These are phyloP conservation scores for Parelbella ahira DNA, from an alignment of 2,888 invertebrate genomes.

Conservation along the genomic window DNA sequence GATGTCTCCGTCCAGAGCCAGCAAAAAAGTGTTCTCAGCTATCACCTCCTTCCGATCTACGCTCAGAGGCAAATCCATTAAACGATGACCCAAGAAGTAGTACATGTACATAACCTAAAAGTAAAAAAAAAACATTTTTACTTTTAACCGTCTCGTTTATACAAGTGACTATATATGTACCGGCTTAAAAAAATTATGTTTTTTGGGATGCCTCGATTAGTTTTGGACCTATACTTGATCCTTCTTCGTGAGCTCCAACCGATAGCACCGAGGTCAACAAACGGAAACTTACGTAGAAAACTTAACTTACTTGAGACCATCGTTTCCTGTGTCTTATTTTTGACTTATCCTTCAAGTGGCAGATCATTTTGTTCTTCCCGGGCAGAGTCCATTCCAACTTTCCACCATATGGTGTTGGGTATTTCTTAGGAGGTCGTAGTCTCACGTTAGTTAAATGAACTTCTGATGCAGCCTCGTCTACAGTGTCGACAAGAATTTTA, in stretches of 20 bases:
- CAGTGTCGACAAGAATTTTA: slow-evolving; percentile 83
- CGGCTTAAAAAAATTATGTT: too few relatives aligned
- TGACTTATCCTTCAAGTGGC: slow-evolving; percentile 93
- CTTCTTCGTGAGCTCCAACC: too few relatives aligned
- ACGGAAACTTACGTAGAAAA: too few relatives aligned
- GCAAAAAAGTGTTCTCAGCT: slow-evolving; percentile 90
- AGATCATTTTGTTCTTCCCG: slow-evolving; percentile 90
- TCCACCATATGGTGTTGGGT: slow-evolving; percentile 93
- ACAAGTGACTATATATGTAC: too few relatives aligned
- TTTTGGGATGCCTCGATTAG: too few relatives aligned
- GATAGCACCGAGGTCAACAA: too few relatives aligned
- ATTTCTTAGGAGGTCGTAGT: slow-evolving; percentile 85
- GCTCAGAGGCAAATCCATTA: slow-evolving; percentile 84
- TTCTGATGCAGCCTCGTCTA: slow-evolving; percentile 88
- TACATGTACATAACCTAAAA: slow-evolving; percentile 94
- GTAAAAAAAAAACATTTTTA: too few relatives aligned
- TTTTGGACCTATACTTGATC: too few relatives aligned
- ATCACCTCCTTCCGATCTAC: slow-evolving; percentile 82
- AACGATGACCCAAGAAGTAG: slow-evolving; percentile 89
- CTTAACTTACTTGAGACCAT: slow-evolving; percentile 93
- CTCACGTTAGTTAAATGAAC: slow-evolving; percentile 84
- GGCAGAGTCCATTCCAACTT: slow-evolving; percentile 91
- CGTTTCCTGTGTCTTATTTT: slow-evolving; percentile 94
- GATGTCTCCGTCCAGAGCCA: slow-evolving; percentile 94
- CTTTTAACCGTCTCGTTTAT: too few relatives aligned